phyloP scores from a whole-genome alignment of 2,113 vertebrate genomes.

The Gobius niger region DNA sequence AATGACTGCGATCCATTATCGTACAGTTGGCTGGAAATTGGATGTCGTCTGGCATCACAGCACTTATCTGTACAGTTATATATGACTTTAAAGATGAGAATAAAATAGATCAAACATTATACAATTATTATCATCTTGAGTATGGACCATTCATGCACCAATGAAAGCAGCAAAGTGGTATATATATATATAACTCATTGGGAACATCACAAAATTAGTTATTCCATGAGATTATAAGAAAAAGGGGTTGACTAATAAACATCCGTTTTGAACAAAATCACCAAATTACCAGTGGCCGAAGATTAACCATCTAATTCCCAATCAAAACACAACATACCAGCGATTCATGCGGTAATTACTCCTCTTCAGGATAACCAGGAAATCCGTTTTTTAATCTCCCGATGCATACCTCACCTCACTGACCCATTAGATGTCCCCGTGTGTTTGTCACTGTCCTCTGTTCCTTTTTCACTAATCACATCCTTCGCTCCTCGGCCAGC shows the following conservation, averaged over 20 bases:
- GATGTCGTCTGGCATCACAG: background rate
- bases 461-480: conserved; percentile 3
- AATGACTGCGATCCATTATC: background rate
- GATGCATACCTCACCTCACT: conserved; percentile 22
- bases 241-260: background rate
- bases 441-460: conserved; percentile 12
- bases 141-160: too few relatives aligned
- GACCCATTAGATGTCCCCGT: conserved; percentile 25
- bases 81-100: background rate
- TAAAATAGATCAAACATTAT: too few relatives aligned
- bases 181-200: too few relatives aligned
- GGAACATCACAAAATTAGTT: background rate
- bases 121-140: too few relatives aligned
- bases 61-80: background rate
- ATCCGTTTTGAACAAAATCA: background rate
- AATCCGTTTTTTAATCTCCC: conserved; percentile 14
- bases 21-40: background rate
- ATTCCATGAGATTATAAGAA: background rate
- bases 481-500: background rate
- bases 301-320: background rate
- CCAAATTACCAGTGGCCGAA: background rate
- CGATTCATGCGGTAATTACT: background rate
- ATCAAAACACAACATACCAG: too few relatives aligned
- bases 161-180: too few relatives aligned
- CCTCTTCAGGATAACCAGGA: background rate